phyloP scores from a whole-genome alignment of 1,140 invertebrate genomes.

The Chionoecetes opilio region DNA sequence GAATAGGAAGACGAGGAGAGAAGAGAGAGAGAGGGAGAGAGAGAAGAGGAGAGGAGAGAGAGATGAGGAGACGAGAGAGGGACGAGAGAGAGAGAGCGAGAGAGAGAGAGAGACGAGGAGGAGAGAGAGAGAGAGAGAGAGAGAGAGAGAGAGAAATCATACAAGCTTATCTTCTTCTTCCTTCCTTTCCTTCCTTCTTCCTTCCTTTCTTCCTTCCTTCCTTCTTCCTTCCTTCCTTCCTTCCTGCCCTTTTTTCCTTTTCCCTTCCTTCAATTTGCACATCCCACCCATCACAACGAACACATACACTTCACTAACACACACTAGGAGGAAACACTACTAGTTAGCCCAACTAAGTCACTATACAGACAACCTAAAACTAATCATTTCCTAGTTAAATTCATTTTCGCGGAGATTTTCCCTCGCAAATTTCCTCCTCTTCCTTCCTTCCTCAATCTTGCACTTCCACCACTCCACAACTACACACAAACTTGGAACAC shows the following conservation, averaged over 20 bases:
- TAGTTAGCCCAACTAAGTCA: no score
- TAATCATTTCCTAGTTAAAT: no score
- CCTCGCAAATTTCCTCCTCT: no score
- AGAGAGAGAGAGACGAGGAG: neutral
- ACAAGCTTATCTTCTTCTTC: neutral
- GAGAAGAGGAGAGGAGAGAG: neutral
- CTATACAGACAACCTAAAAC: no score
- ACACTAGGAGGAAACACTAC: no score
- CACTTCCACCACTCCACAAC: no score
- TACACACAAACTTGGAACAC: no score
- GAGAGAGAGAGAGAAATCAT: neutral
- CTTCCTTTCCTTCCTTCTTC: neutral
- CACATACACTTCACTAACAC: no score
- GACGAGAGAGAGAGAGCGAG: neutral
- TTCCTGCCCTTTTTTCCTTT: neutral
- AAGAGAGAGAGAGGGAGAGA: neutral
- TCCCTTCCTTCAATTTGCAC: no score
- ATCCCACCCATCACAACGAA: no score
- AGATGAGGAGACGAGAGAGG: neutral
- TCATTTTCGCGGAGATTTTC: no score
- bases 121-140: neutral
- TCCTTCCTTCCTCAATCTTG: no score
- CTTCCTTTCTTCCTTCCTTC: neutral
- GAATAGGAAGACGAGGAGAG: neutral
- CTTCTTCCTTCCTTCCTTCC: neutral